A percentile compares a stretch with the other conserved stretches of the same genome.
phyloP scores from a whole-genome alignment of 1,140 invertebrate genomes.

The Helicoverpa zea region DNA sequence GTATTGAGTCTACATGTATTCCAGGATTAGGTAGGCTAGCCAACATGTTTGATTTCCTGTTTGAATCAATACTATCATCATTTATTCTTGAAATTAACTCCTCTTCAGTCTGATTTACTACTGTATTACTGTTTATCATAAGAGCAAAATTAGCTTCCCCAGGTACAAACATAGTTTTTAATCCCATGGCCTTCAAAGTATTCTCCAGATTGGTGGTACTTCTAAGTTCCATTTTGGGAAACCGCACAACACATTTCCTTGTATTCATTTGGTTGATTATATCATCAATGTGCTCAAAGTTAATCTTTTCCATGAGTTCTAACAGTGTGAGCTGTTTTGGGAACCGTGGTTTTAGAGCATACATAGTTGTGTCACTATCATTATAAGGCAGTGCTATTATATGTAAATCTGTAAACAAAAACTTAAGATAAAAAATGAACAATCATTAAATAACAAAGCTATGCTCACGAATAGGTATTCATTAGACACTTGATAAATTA shows the following conservation, averaged over 20 bases:
- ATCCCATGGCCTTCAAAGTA: conserved; percentile 88
- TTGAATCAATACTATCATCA: conserved; percentile 17
- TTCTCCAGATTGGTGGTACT: conserved; percentile 86
- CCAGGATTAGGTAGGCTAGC: conserved; percentile 85
- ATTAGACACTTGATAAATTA: background rate
- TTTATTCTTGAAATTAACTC: conserved; percentile 61
- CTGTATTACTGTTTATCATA: conserved; percentile 78
- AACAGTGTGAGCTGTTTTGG: conserved; percentile 82
- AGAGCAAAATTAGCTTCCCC: conserved; percentile 89
- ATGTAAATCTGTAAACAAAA: conserved; percentile 84
- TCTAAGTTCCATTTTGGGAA: conserved; percentile 91
- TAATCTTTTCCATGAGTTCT: conserved; percentile 87
- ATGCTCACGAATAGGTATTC: background rate
- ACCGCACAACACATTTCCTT: conserved; percentile 86
- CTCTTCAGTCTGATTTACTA: conserved; percentile 63
- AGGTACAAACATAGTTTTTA: conserved; percentile 89
- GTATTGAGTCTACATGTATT: conserved; percentile 88
- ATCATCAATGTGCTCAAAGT: conserved; percentile 84
- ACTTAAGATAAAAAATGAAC: background rate
- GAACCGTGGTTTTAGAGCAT: conserved; percentile 89
- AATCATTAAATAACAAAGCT: background rate
- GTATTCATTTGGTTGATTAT: conserved; percentile 84
- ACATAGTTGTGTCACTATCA: conserved; percentile 89
- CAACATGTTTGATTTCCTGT: conserved; percentile 60
- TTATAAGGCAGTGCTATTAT: conserved; percentile 93